phyloP scores from a whole-genome alignment of 2,888 invertebrate genomes.

The Micropterix aruncella region DNA sequence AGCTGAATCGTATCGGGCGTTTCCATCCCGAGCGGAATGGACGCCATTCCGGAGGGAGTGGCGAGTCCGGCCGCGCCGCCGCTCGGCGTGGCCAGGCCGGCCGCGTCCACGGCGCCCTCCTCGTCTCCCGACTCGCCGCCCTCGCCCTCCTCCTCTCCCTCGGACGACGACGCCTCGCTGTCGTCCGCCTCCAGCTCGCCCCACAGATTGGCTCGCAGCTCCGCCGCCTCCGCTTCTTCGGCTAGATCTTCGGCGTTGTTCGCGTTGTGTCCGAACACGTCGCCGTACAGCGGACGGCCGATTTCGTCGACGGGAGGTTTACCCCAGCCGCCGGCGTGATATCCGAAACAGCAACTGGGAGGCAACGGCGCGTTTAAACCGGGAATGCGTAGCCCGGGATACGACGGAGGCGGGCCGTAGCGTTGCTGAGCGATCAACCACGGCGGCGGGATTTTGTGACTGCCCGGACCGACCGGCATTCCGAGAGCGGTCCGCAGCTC shows the following conservation, averaged over 20 bases:
- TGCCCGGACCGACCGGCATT: slow-evolving; percentile 95
- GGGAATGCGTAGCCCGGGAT: slow-evolving; percentile 95
- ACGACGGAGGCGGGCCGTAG: slow-evolving; percentile 98
- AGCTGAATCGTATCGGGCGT: slow-evolving; percentile 98
- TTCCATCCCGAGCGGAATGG: slow-evolving; percentile 89
- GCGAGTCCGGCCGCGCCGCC: slow-evolving; percentile 88
- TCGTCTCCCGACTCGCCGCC: slow-evolving; percentile 54
- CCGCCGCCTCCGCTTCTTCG: slow-evolving; percentile 56
- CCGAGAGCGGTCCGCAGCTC: slow-evolving; percentile 93
- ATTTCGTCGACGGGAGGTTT: slow-evolving; percentile 98
- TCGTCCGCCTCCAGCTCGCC: slow-evolving; percentile 87
- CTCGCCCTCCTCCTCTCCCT: slow-evolving; percentile 55
- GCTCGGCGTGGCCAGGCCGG: slow-evolving; percentile 84
- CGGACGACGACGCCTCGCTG: slow-evolving; percentile 27
- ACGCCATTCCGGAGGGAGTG: slow-evolving; percentile 88
- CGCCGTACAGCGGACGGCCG: slow-evolving; percentile 95
- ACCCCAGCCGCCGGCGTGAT: slow-evolving; percentile 99
- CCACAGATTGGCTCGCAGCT: slow-evolving; percentile 90
- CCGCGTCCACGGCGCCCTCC: slow-evolving; percentile 51
- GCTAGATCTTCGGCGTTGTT: slow-evolving; percentile 51
- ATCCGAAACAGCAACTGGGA: slow-evolving; percentile 94
- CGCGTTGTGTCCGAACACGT: slow-evolving; percentile 86
- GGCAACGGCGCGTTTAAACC: slow-evolving; percentile 98
- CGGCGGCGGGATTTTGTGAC: slow-evolving; percentile 85
- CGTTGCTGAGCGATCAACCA: slow-evolving; percentile 97